A percentile compares a stretch with the other conserved stretches of the same genome.
Conservation (phyloP, 2,888 invertebrate species). For the Dendrolimus pini region DNA sequence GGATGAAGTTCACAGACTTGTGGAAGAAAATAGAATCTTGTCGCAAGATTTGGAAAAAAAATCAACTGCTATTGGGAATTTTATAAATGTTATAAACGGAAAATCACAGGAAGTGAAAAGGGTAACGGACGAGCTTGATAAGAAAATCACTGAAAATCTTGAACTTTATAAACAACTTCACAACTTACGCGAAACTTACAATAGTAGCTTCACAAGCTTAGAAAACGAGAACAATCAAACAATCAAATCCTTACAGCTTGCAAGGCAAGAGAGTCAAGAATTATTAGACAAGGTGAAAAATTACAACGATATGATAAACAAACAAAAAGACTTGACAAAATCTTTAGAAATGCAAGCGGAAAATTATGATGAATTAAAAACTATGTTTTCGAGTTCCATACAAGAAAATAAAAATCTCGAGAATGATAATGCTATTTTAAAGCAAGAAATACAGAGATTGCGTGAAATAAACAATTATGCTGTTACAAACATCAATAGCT, state of each 20-base stretch:
- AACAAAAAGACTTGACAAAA: slow-evolving; percentile 25
- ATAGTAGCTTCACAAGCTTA: slow-evolving; percentile 26
- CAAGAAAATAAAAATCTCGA: slow-evolving; percentile 30
- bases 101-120: slow-evolving; percentile 47
- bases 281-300: slow-evolving; percentile 40
- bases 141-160: slow-evolving; percentile 32
- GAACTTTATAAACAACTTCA: slow-evolving; percentile 31
- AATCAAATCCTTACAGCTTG: slow-evolving; percentile 34
- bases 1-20: slow-evolving; percentile 30
- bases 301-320: slow-evolving; percentile 27
- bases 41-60: slow-evolving; percentile 36
- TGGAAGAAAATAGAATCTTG: slow-evolving; percentile 33
- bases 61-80: slow-evolving; percentile 37
- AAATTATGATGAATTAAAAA: slow-evolving; percentile 27
- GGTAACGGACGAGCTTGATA: slow-evolving; percentile 36
- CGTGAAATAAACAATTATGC: slow-evolving; percentile 30
- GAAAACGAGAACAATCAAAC: slow-evolving; percentile 40
- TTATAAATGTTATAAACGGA: slow-evolving; percentile 32
- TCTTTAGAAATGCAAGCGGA: slow-evolving; percentile 22
- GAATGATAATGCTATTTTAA: slow-evolving; percentile 26
- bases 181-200: slow-evolving; percentile 29
- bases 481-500: slow-evolving; percentile 26
- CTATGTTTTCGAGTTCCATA: slow-evolving; percentile 19
- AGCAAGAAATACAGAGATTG: slow-evolving; percentile 40
- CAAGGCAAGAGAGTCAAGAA: slow-evolving; percentile 47